Percentiles rank a stretch among this genome's conserved stretches.
Conservation (phyloP, 1,140 invertebrate genomes). For the Amphibalanus amphitrite region DNA sequence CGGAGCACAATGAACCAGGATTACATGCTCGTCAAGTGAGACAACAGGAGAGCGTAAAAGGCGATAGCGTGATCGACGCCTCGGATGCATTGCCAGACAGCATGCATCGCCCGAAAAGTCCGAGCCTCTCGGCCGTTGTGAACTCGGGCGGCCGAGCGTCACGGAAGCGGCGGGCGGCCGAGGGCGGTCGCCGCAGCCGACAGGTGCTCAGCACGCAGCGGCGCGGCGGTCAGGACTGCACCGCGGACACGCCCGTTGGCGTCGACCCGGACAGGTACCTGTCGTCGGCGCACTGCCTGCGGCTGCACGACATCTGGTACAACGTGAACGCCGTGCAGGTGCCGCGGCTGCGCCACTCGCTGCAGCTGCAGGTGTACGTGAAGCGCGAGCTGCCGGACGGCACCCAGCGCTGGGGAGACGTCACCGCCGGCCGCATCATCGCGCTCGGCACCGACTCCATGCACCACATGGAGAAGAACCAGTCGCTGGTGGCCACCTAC, state of each 20-base stretch:
- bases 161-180: too few species aligned
- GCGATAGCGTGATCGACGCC: too few species aligned
- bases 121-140: too few species aligned
- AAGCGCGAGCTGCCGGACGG: conserved; percentile 23
- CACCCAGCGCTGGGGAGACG: conserved; percentile 24
- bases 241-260: not conserved
- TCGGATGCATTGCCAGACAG: too few species aligned
- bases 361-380: conserved; percentile 29
- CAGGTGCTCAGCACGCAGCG: not conserved
- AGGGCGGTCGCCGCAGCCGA: too few species aligned
- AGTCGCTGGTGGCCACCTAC: conserved; percentile 24
- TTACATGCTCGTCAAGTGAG: too few species aligned
- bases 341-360: conserved; percentile 25
- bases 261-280: not conserved
- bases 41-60: too few species aligned
- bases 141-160: too few species aligned
- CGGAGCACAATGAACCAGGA: too few species aligned
- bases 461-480: conserved; percentile 23
- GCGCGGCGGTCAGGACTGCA: not conserved
- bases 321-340: conserved; percentile 27
- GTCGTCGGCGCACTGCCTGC: not conserved
- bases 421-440: conserved; percentile 23
- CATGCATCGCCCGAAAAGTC: too few species aligned
- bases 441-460: conserved; percentile 23
- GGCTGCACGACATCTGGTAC: conserved; percentile 14